Percentiles rank a stretch among this genome's conserved stretches.
These are phyloP conservation scores for Drosophila cognata DNA, from an alignment of 2,888 invertebrate species.

Conservation along the genomic window DNA sequence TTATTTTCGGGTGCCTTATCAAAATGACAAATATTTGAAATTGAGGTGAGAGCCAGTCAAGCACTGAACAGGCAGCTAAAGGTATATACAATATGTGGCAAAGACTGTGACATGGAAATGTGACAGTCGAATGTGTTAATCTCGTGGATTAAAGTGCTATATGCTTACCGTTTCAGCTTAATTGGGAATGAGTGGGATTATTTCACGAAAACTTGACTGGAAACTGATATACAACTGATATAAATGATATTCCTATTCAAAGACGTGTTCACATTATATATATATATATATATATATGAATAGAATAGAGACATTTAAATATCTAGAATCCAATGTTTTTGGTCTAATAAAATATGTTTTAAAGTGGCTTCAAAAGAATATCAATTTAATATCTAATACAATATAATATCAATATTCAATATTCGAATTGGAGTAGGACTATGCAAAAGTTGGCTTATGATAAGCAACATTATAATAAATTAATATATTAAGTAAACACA, in stretches of 20 bases:
- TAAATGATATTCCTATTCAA: background rate
- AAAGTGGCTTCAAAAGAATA: too few relatives aligned
- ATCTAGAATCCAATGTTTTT: background rate
- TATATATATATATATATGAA: background rate
- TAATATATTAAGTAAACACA: background rate
- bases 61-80: background rate
- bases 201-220: background rate
- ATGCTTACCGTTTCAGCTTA: background rate
- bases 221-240: background rate
- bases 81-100: conserved; percentile 22
- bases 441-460: background rate
- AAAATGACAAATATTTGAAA: conserved; percentile 75
- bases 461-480: background rate
- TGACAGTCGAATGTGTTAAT: conserved; percentile 4
- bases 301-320: background rate
- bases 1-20: conserved; percentile 64
- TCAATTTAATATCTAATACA: background rate
- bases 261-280: background rate
- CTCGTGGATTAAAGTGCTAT: background rate
- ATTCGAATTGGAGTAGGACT: background rate
- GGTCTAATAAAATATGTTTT: background rate
- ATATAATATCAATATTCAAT: background rate
- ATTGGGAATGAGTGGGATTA: background rate
- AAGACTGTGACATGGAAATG: conserved; percentile 13
- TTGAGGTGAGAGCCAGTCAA: conserved; percentile 56